These are phyloP conservation scores for Calameuta pallipes DNA, from an alignment of 2,888 invertebrate genomes.

Conservation along the genomic window DNA sequence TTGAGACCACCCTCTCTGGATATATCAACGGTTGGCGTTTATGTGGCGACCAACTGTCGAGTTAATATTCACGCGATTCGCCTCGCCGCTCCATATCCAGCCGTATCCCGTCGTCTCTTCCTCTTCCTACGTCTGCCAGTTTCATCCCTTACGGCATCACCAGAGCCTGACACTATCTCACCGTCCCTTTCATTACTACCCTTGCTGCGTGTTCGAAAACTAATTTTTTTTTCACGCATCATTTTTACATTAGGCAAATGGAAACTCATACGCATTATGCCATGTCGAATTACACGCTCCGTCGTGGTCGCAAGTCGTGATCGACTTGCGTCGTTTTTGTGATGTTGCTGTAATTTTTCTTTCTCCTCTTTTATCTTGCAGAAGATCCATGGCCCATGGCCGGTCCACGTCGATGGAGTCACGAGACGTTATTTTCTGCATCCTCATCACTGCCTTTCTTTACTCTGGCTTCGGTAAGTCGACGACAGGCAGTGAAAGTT, in stretches of 20 bases:
- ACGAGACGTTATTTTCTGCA: constrained; percentile 42
- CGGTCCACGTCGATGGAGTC: constrained; percentile 51
- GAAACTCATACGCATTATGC: not conserved
- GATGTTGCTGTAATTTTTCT: not conserved
- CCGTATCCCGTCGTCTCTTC: constrained; percentile 8
- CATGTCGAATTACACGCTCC: not conserved
- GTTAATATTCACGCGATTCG: constrained; percentile 54
- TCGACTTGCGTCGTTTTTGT: not conserved
- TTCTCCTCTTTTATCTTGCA: not conserved
- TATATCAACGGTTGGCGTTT: constrained; percentile 55
- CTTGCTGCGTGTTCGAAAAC: not conserved
- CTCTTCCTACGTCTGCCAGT: not conserved
- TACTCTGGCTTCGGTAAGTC: constrained; percentile 47
- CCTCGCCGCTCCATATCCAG: constrained; percentile 18
- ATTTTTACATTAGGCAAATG: not conserved
- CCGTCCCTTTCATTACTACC: not conserved
- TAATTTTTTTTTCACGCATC: not conserved
- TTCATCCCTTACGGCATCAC: not conserved
- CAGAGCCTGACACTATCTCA: not conserved
- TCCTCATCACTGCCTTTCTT: constrained; percentile 41
- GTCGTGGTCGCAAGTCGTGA: no score
- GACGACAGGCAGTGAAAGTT: not conserved
- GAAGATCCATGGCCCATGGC: constrained; percentile 48
- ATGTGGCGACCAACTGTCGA: constrained; percentile 57
- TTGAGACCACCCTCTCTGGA: constrained; percentile 23